Evolutionary conservation across 92 coral and sea anemone species (phyloP), one percentile per base, ranked within the genome.

Genomic region (Phenganax stokvisi): DNA sequence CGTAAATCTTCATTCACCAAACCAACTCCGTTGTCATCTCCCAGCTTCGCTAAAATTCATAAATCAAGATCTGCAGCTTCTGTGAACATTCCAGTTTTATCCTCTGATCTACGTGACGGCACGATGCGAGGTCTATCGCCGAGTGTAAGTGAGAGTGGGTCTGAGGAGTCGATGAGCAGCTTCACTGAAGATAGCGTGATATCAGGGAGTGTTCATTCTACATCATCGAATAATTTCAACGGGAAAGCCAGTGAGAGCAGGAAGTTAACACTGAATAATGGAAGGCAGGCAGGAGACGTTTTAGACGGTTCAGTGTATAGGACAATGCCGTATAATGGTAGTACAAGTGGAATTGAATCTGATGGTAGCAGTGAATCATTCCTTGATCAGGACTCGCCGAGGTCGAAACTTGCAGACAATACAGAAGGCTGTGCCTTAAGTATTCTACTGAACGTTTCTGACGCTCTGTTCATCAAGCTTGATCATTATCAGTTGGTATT

Each of bases 401-500:
- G 64, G 28, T 10, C 71, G 10, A 58, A 28, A 60, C 51, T 30
- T 71, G 57, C 75, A 54, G 84, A 83, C 6, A 72, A 71, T n/a
- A 64, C 57, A 52, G 11, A 47, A 44, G 54, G 65, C 13, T 71
- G 85, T 55, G 85, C 74, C 20, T 84, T 92, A 87, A 92, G 96
- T 74, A 76, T 89, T 17, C 87, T 96, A 0, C 67, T 93, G 17
- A 59, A 87, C 17, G 74, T 96, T 54, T 91, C 97, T 27, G 85
- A 88, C 6, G 77, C 83, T 27, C 85, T 89, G 2, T 72, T 74
- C 8, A 76, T 92, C 27, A 92, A 87, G 68, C 80, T 96, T 30
- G 99, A 96, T 72, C 99, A 96, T 71, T 96, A 90, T 74, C 99
- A 96, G 74, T 88, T 92, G 61, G 86, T 96, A 52, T 96, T 92